phyloP scores from a whole-genome alignment of 1,140 invertebrate species.

The silkworm (Bombyx mori) region DNA sequence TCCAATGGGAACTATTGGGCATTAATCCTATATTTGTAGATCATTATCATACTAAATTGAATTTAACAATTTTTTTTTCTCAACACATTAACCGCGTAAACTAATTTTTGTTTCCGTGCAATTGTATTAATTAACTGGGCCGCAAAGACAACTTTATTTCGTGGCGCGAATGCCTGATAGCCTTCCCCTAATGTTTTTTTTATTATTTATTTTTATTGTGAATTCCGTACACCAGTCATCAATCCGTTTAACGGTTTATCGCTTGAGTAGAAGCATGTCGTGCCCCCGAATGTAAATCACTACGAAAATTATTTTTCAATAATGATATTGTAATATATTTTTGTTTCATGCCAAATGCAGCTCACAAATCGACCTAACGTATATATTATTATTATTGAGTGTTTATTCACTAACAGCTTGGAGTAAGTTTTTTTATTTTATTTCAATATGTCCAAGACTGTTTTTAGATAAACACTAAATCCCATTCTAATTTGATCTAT shows the following conservation, averaged over 20 bases:
- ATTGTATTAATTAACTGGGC: conserved; percentile 62
- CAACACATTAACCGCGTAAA: conserved; percentile 68
- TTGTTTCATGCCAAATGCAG: too few species aligned
- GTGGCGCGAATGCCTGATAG: conserved; percentile 71
- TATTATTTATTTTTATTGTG: conserved; percentile 35
- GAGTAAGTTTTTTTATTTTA: too few species aligned
- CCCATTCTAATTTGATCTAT: too few species aligned
- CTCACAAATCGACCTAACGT: too few species aligned
- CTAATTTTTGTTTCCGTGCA: conserved; percentile 58
- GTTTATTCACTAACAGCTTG: too few species aligned
- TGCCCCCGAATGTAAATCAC: conserved; percentile 21
- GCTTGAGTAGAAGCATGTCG: conserved; percentile 55
- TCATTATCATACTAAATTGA: conserved; percentile 71
- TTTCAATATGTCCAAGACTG: too few species aligned
- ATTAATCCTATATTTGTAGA: conserved; percentile 69
- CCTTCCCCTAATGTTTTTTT: conserved; percentile 46
- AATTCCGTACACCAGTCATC: conserved; percentile 54
- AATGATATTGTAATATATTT: too few species aligned
- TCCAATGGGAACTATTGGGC: conserved; percentile 70
- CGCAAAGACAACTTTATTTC: conserved; percentile 47
- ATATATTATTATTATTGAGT: too few species aligned
- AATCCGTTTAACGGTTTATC: conserved; percentile 60
- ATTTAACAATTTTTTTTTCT: conserved; percentile 51
- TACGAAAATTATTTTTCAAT: too few species aligned
- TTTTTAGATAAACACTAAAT: too few species aligned